Evolutionary conservation across 1,140 invertebrate species (phyloP), one percentile per base, ranked within the genome.

Genomic region (Pogonus chalceus): DNA sequence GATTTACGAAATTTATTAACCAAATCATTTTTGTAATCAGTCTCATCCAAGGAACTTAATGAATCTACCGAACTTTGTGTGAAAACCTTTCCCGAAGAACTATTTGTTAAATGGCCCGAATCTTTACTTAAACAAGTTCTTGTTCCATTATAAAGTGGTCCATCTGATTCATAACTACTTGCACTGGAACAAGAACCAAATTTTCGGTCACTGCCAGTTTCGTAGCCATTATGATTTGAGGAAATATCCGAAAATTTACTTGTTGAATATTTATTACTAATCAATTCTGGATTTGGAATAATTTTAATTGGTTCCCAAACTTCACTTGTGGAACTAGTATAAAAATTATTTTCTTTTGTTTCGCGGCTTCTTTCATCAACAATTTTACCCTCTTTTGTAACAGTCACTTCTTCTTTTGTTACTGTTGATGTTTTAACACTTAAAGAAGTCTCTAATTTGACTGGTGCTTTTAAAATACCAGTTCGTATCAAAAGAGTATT

Each of bases 351-450:
- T 56, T 87, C 83, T 66, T 85, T 84, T 18, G 82, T 84, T 67
- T 88, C 84, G 26, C 81, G 75, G 51, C 79, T 82, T 2, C 84
- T 66, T 61, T 87, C 84, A 67, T 87, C 84, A 1, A 88, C 75
- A 26, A 87, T 72, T 59, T 79, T 76, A 2, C 85, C 85, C 51
- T 78, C 80, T 12, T 79, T 75, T 2, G 81, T 78, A 16, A 87
- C 82, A 0, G 81, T 83, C 51, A 88, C 80, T 60, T 85, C 82
- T 63, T 88, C 85, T 52, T 81, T 83, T 35, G 84, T 86, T 20
- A 84, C 79, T 18, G 85, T 77, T 23, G 81, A 82, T 3, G 83
- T 84, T 61, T 85, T 85, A 2, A 87, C 83, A 55, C 80, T 84
- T 52, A 87, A 68, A 35, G 80, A 82, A 14, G 84, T 85, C 67